A percentile compares a stretch with the other conserved stretches of the same genome.
These are phyloP conservation scores for Heliconius hortense DNA, from an alignment of 2,888 invertebrate species.

Conservation along the genomic window DNA sequence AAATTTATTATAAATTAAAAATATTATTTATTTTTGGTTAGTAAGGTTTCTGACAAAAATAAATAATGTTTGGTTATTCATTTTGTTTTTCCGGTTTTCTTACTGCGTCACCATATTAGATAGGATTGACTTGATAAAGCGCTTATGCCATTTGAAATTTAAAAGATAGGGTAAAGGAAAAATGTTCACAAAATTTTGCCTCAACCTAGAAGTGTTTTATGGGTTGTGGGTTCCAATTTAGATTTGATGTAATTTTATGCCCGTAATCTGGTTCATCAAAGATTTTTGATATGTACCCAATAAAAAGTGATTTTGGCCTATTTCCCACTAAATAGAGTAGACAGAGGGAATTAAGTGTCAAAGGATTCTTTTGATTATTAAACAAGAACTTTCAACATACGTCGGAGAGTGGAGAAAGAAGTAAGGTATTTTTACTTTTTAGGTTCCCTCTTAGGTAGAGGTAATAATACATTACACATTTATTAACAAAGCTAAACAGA, in stretches of 20 bases:
- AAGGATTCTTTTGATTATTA: neutral
- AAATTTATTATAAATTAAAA: too few relatives aligned
- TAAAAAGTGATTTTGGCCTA: too few relatives aligned
- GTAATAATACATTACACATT: neutral
- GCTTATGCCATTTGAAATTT: neutral
- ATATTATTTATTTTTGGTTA: neutral
- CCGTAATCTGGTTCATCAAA: too few relatives aligned
- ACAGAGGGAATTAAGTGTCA: too few relatives aligned
- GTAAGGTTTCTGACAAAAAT: neutral
- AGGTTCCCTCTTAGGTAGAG: neutral
- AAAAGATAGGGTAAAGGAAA: too few relatives aligned
- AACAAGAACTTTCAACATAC: neutral
- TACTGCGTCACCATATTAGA: neutral
- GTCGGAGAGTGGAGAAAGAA: neutral
- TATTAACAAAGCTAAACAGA: neutral
- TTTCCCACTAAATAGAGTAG: too few relatives aligned
- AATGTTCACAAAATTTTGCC: too few relatives aligned
- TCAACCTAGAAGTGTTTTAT: too few relatives aligned
- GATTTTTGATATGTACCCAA: too few relatives aligned
- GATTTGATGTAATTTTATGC: too few relatives aligned
- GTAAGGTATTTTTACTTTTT: neutral
- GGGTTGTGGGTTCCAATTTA: too few relatives aligned
- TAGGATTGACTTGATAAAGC: neutral
- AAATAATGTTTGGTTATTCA: neutral
- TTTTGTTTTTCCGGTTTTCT: constrained; percentile 4